Evolutionary conservation across 2,888 invertebrate species (phyloP).

Genomic region (Eueremaeus valkanovi): DNA sequence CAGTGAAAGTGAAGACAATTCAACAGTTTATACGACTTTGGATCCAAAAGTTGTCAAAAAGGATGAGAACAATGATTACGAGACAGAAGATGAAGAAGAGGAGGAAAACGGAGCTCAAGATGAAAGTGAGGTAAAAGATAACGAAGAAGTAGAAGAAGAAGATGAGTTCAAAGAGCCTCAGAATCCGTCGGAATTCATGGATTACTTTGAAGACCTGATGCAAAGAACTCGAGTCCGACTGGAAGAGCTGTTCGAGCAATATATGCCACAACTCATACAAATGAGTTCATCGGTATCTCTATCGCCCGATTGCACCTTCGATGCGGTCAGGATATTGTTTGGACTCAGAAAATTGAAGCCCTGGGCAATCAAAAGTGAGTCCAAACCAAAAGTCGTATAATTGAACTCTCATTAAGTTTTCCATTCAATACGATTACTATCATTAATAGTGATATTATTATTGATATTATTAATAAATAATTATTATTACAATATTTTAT

Average conservation of each 20-base stretch:
- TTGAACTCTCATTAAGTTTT: neutral
- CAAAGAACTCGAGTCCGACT: constrained; percentile 8
- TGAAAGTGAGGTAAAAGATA: neutral
- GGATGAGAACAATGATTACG: too few species aligned
- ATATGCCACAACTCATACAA: constrained; percentile 37
- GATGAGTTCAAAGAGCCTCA: constrained; percentile 20
- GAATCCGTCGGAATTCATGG: constrained; percentile 39
- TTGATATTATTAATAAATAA: too few species aligned
- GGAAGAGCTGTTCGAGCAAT: constrained; percentile 35
- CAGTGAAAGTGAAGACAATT: neutral
- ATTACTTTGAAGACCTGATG: constrained; percentile 37
- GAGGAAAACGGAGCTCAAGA: neutral
- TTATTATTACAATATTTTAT: neutral
- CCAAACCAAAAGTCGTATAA: neutral
- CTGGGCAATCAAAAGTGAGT: constrained; percentile 48
- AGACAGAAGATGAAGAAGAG: neutral
- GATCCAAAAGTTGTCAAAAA: neutral
- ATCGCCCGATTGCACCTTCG: constrained; percentile 31
- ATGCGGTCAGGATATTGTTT: constrained; percentile 33
- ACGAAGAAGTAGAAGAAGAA: neutral
- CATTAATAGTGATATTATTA: neutral
- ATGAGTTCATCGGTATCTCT: constrained; percentile 31
- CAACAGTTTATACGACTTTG: neutral
- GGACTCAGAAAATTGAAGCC: constrained; percentile 38
- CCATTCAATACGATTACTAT: neutral